These are phyloP conservation scores for Pachycephus smyrnensis DNA, from an alignment of 2,888 invertebrate genomes.

Conservation along the genomic window DNA sequence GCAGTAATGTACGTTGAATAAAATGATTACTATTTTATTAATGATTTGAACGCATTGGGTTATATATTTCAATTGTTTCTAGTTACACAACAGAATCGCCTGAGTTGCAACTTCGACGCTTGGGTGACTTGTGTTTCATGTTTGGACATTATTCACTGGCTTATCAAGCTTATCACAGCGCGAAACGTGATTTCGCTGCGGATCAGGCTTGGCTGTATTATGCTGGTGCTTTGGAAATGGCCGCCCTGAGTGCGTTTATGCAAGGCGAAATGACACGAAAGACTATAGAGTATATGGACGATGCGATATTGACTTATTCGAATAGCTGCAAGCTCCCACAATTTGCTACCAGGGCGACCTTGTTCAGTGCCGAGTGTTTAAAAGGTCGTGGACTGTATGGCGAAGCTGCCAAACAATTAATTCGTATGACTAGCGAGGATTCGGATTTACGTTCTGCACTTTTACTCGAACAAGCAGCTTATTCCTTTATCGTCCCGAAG, in stretches of 20 bases:
- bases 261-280: constrained; percentile 82
- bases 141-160: constrained; percentile 94
- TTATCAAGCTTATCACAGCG: constrained; percentile 93
- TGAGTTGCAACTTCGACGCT: constrained; percentile 90
- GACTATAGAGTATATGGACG: constrained; percentile 92
- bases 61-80: constrained; percentile 42
- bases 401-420: constrained; percentile 95
- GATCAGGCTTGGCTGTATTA: constrained; percentile 98
- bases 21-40: background rate
- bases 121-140: constrained; percentile 97
- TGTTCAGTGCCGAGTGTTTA: constrained; percentile 89
- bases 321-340: constrained; percentile 93
- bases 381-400: constrained; percentile 82
- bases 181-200: constrained; percentile 96
- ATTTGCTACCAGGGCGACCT: constrained; percentile 91
- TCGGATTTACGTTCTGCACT: constrained; percentile 96
- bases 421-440: constrained; percentile 96
- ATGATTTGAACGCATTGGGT: background rate
- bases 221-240: constrained; percentile 97
- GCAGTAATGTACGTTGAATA: constrained; percentile 78
- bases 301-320: constrained; percentile 91
- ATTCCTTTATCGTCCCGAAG: constrained; percentile 83
- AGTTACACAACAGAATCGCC: constrained; percentile 87
- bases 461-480: constrained; percentile 93
- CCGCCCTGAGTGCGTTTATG: constrained; percentile 92